A percentile compares a stretch with the other conserved stretches of the same genome.
phyloP scores from a whole-genome alignment of 2,113 vertebrate species.

The Phrynocephalus versicolor region DNA sequence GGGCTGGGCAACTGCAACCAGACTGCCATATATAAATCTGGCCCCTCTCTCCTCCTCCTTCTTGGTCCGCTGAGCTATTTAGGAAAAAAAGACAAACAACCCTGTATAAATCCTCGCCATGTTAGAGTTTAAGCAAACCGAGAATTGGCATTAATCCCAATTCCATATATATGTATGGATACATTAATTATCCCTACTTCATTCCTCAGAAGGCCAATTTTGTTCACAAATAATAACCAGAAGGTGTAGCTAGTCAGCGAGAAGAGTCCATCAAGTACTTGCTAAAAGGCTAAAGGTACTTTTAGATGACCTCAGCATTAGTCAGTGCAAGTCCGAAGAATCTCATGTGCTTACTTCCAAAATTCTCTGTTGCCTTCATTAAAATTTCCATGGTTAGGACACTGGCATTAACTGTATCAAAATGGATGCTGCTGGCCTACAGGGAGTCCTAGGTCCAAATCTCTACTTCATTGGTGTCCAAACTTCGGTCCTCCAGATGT shows the following conservation, averaged over 20 bases:
- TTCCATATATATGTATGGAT: too few species aligned
- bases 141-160: fast-evolving
- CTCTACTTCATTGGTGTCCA: too few species aligned
- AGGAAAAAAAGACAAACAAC: constrained; percentile 33
- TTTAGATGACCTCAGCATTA: neutral
- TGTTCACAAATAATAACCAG: neutral
- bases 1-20: constrained; percentile 83
- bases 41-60: constrained; percentile 84
- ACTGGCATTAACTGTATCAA: too few species aligned
- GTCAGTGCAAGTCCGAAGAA: neutral
- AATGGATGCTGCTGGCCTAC: too few species aligned
- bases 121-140: constrained; percentile 2
- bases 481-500: too few species aligned
- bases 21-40: constrained; percentile 89
- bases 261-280: neutral
- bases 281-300: neutral
- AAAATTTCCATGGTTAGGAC: too few species aligned
- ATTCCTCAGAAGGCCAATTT: neutral
- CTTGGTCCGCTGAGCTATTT: constrained; percentile 82
- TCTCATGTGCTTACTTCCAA: neutral
- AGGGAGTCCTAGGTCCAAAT: neutral
- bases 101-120: constrained; percentile 13
- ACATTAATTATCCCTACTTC: neutral
- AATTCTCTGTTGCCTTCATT: neutral
- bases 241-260: neutral